phyloP scores from a whole-genome alignment of 2,113 vertebrate genomes.

The Takifugu bimaculatus region DNA sequence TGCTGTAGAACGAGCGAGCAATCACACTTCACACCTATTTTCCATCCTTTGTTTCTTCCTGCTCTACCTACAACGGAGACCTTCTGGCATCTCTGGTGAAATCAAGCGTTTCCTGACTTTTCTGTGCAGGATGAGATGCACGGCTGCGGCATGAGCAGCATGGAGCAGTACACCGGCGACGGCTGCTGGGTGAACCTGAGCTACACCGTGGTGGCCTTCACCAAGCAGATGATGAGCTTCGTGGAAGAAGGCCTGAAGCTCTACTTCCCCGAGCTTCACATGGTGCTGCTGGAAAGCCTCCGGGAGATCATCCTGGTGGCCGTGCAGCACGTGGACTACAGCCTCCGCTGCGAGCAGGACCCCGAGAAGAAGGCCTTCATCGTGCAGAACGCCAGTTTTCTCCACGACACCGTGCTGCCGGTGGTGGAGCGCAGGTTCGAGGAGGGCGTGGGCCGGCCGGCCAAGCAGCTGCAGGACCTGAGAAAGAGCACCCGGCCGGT shows the following conservation, averaged over 20 bases:
- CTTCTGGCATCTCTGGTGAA: not conserved
- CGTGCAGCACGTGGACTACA: slow-evolving; percentile 97
- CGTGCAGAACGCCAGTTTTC: slow-evolving; percentile 88
- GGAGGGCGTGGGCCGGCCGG: slow-evolving; percentile 92
- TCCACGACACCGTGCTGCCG: slow-evolving; percentile 93
- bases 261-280: slow-evolving; percentile 95
- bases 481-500: slow-evolving; percentile 84
- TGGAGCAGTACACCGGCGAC: slow-evolving; percentile 92
- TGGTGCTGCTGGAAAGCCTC: slow-evolving; percentile 94
- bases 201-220: slow-evolving; percentile 96
- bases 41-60: too few species aligned
- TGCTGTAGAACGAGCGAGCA: too few species aligned
- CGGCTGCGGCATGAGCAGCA: slow-evolving; percentile 81
- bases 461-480: slow-evolving; percentile 94
- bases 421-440: slow-evolving; percentile 94
- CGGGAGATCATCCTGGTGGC: slow-evolving; percentile 93
- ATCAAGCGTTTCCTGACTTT: not conserved
- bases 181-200: slow-evolving; percentile 99
- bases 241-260: slow-evolving; percentile 94
- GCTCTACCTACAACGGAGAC: too few species aligned
- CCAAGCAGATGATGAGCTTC: slow-evolving; percentile 97
- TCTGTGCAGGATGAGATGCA: slow-evolving; percentile 85
- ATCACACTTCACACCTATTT: too few species aligned
- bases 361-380: slow-evolving; percentile 92
- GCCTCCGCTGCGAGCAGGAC: slow-evolving; percentile 95